Base-by-base conservation (phyloP, 2,113 vertebrate species). In the Miniopterus natalensis region DNA sequence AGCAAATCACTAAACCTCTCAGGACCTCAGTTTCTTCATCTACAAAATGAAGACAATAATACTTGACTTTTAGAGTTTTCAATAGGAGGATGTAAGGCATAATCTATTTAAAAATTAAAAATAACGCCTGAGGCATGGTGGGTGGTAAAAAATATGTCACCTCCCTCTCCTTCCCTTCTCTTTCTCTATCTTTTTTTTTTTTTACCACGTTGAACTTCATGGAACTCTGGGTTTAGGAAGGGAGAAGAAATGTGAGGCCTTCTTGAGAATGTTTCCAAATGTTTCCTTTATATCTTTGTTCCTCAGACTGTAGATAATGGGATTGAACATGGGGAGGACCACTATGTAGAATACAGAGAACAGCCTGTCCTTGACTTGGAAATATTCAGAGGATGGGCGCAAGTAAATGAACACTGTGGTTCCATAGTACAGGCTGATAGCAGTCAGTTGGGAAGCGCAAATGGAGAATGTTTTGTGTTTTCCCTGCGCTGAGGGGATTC, bases 211-310 rank as follows among this genome's bases (percentile, higher is more conserved):
- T 85, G 18, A 1, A 61, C n/a, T 55, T 36, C 29, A 14, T 36
- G 18, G n/a, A 80, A 88, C 90, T 87, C 68, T 90, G 25, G 12
- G 2, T 23, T 31, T 49, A 36, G 5, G 31, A 14, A 81, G 14
- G 2, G 21, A 88, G n/a, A 68, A 29, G 23, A 80, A 70, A 5
- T 55, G 2, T 51, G 27, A 83, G 15, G 21, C 21, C 9, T 53
- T 96, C 14, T 36, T 53, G 8, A 97, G 17, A 17, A 91, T 12
- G 4, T 83, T 53, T 17, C 29, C 53, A 68, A 97, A 57, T 36
- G 40, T 87, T 87, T 88, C 42, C 63, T 96, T 96, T 14, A 95
- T n/a, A 25, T 97, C 92, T 74, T 96, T 97, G n/a, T 89, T 98
- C 73, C 65, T 94, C 29, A 97, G 75, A 81, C 88, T 96, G 8